Evolutionary conservation across 1,140 invertebrate species (phyloP).

Genomic region (Drosophila subpulchrella): DNA sequence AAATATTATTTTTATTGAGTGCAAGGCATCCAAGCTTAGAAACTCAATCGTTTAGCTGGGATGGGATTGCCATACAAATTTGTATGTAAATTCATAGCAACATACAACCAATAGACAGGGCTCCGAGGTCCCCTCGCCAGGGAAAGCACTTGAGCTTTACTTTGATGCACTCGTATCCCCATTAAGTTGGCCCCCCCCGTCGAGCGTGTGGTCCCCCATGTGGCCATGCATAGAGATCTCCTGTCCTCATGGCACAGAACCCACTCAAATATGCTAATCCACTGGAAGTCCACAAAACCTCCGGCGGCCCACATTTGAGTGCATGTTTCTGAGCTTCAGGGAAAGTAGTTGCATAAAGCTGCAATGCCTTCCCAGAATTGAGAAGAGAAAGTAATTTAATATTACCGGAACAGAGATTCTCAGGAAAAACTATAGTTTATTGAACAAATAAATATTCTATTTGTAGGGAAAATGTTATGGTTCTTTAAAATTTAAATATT

Average conservation of each 20-base stretch:
- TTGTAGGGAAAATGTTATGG: no score
- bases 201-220: slow-evolving; percentile 22
- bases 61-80: slow-evolving; percentile 28
- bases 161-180: slow-evolving; percentile 35
- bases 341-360: slow-evolving; percentile 15
- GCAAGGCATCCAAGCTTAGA: slow-evolving; percentile 12
- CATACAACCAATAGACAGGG: slow-evolving; percentile 6
- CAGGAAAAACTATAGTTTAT: no score
- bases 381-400: slow-evolving; percentile 18
- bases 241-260: slow-evolving; percentile 30
- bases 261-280: slow-evolving; percentile 70
- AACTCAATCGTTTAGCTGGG: slow-evolving; percentile 30
- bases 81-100: slow-evolving; percentile 23
- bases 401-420: neutral
- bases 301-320: slow-evolving; percentile 37
- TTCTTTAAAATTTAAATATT: no score
- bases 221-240: slow-evolving; percentile 29
- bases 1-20: slow-evolving; percentile 35
- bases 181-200: slow-evolving; percentile 33
- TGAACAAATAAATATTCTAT: no score
- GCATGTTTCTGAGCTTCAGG: slow-evolving; percentile 24
- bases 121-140: neutral
- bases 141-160: slow-evolving; percentile 36
- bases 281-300: slow-evolving; percentile 38
- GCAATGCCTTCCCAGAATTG: slow-evolving; percentile 19